A percentile compares a stretch with the other conserved stretches of the same genome.
phyloP scores from a whole-genome alignment of 2,888 invertebrate species.

The Chrysolina americana region DNA sequence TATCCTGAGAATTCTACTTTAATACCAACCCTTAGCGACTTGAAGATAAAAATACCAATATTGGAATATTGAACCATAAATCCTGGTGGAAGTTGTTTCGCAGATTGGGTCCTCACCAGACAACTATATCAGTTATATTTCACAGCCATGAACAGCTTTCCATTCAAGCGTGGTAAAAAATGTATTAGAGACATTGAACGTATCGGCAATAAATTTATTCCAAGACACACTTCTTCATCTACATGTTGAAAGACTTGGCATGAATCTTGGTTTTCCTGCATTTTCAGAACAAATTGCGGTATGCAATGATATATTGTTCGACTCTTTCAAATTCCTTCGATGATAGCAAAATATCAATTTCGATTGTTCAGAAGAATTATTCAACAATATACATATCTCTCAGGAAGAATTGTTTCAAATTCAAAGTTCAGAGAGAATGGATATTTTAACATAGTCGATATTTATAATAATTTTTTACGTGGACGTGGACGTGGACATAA shows the following conservation, averaged over 20 bases:
- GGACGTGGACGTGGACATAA: no score
- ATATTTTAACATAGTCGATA: no score
- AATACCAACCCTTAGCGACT: no score
- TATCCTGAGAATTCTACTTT: no score
- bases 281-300: neutral
- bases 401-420: no score
- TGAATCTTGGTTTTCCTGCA: conserved; percentile 7
- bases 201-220: conserved; percentile 5
- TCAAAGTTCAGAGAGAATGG: no score
- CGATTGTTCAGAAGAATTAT: no score
- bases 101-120: neutral
- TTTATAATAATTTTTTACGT: no score
- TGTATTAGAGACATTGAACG: conserved; percentile 5
- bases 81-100: neutral
- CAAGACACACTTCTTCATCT: neutral
- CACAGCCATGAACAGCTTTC: neutral
- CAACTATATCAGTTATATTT: conserved; percentile 6
- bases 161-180: neutral
- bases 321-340: no score
- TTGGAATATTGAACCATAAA: neutral
- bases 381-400: no score
- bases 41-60: neutral
- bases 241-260: conserved; percentile 8
- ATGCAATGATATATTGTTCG: neutral
- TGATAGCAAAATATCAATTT: no score